Percentiles rank a stretch among this genome's conserved stretches.
These are phyloP conservation scores for Xiphophorus couchianus DNA, from an alignment of 2,113 vertebrate genomes.

Conservation along the genomic window DNA sequence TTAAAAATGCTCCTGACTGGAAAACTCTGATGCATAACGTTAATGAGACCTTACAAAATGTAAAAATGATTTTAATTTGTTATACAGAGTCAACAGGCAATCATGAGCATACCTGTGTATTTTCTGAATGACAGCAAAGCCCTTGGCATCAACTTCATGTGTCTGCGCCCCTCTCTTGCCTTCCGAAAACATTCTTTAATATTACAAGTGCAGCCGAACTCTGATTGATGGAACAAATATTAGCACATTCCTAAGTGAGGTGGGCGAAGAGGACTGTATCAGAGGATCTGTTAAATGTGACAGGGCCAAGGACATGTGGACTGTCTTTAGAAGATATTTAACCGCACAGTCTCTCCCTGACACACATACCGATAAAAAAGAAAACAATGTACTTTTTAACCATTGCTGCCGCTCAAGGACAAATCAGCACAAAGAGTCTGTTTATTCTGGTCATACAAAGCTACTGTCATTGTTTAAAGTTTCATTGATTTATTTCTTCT, in stretches of 20 bases:
- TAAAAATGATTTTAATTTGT: constrained; percentile 12
- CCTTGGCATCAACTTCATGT: constrained; percentile 46
- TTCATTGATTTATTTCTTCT: constrained; percentile 37
- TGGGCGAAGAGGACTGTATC: constrained; percentile 45
- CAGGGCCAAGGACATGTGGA: constrained; percentile 59
- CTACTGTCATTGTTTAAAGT: constrained; percentile 34
- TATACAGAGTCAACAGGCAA: constrained; percentile 13
- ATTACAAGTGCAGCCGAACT: constrained; percentile 49
- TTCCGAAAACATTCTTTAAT: constrained; percentile 58
- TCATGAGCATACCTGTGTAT: constrained; percentile 30
- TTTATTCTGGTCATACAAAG: constrained; percentile 60
- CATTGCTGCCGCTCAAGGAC: constrained; percentile 72
- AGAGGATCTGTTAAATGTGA: constrained; percentile 65
- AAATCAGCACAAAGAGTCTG: constrained; percentile 66
- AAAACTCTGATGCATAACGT: constrained; percentile 1
- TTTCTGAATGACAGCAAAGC: constrained; percentile 42
- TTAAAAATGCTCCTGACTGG: constrained; percentile 6
- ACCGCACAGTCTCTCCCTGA: constrained; percentile 41
- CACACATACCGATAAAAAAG: constrained; percentile 64
- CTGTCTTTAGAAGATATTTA: constrained; percentile 58
- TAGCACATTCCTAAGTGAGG: constrained; percentile 73
- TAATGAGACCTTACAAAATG: constrained; percentile 16
- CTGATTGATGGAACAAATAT: constrained; percentile 77
- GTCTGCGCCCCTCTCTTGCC: constrained; percentile 37
- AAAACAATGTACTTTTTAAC: constrained; percentile 73